These are phyloP conservation scores for Hylomyscus alleni DNA, from an alignment of 2,797 vertebrate genomes.

Conservation along the genomic window DNA sequence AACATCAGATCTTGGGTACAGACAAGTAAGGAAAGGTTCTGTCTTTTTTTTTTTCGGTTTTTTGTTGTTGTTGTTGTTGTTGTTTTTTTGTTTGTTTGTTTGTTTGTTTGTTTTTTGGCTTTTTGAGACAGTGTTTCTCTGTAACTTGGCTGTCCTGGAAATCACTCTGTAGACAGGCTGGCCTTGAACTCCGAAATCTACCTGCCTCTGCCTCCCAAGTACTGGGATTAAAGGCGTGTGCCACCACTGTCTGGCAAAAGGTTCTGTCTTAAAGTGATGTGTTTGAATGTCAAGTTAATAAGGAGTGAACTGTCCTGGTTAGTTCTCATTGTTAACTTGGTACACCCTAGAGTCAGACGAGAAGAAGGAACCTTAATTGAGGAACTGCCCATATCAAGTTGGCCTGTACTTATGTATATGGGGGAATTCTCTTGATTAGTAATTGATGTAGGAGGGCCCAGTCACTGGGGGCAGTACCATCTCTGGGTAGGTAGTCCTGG, in stretches of 20 bases:
- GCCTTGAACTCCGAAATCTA: too few species aligned
- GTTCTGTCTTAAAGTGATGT: not conserved
- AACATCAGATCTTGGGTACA: not conserved
- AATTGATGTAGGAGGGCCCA: not conserved
- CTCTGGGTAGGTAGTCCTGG: not conserved
- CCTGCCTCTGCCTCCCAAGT: too few species aligned
- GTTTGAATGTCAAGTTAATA: not conserved
- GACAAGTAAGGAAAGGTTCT: not conserved
- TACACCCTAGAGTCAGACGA: not conserved
- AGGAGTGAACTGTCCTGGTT: too few species aligned
- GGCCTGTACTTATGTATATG: not conserved
- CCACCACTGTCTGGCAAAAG: not conserved
- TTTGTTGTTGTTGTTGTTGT: too few species aligned
- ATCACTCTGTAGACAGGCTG: too few species aligned
- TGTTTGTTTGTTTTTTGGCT: too few species aligned
- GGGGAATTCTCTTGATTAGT: not conserved
- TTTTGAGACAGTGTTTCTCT: too few species aligned
- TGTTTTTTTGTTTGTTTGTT: too few species aligned
- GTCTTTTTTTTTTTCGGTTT: not conserved
- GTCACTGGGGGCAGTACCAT: not conserved
- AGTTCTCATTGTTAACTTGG: not conserved
- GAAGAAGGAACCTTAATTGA: not conserved
- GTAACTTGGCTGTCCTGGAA: too few species aligned
- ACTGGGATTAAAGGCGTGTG: too few species aligned
- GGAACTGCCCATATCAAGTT: not conserved